These are phyloP conservation scores for Marmota monax DNA, from an alignment of 2,113 vertebrate species.

Conservation along the genomic window DNA sequence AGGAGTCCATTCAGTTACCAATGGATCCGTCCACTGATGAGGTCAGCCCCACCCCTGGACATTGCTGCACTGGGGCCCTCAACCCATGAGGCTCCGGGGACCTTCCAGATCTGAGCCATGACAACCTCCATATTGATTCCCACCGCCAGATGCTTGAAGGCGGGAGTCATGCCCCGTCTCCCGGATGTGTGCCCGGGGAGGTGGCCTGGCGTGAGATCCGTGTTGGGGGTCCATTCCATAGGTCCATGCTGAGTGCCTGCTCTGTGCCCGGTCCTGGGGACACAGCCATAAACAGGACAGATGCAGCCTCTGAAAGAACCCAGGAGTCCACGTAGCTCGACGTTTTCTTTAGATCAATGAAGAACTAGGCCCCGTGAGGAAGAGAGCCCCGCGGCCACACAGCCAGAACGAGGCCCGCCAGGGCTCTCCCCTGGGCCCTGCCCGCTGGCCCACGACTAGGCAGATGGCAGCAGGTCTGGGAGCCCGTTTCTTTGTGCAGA, in stretches of 20 bases:
- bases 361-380: not conserved
- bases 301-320: not conserved
- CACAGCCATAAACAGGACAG: not conserved
- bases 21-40: too few relatives aligned
- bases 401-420: not conserved
- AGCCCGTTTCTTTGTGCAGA: not conserved
- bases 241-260: rapidly evolving
- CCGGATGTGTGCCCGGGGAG: not conserved
- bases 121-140: not conserved
- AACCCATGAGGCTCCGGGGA: too few relatives aligned
- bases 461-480: not conserved
- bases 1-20: too few relatives aligned
- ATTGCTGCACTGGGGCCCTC: too few relatives aligned
- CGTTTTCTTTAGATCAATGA: not conserved
- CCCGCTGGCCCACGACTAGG: not conserved
- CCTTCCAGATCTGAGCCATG: too few relatives aligned
- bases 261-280: not conserved
- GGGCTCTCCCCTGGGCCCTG: rapidly evolving
- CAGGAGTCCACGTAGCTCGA: not conserved
- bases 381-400: too few relatives aligned
- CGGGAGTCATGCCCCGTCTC: not conserved
- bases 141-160: not conserved
- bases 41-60: too few relatives aligned
- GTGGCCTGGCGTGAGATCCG: rapidly evolving
- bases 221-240: rapidly evolving